These are phyloP conservation scores for Alviniconcha marisindica DNA, from an alignment of 1,140 invertebrate species.

Conservation along the genomic window DNA sequence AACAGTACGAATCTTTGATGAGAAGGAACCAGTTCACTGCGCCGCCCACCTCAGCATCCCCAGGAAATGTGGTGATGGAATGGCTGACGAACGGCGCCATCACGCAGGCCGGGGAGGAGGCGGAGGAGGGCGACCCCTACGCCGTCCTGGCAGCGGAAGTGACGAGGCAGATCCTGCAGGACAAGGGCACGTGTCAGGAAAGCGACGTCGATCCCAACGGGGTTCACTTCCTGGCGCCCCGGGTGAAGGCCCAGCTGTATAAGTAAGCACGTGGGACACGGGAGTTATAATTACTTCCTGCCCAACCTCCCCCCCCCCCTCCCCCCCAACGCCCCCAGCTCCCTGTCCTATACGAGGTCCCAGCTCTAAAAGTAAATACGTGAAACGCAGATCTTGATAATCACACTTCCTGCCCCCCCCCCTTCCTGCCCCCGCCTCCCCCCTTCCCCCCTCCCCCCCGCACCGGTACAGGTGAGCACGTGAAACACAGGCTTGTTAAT, in stretches of 20 bases:
- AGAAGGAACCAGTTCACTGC: too few relatives aligned
- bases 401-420: too few relatives aligned
- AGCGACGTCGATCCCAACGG: background rate
- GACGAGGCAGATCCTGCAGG: background rate
- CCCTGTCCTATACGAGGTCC: too few relatives aligned
- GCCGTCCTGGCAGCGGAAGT: background rate
- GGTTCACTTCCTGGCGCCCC: background rate
- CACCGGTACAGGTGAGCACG: too few relatives aligned
- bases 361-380: too few relatives aligned
- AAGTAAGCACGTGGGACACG: background rate
- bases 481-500: too few relatives aligned
- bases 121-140: background rate
- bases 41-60: background rate
- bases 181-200: background rate
- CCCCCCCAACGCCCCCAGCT: too few relatives aligned
- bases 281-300: too few relatives aligned
- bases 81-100: background rate
- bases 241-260: background rate
- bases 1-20: background rate
- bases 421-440: too few relatives aligned
- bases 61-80: background rate
- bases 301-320: too few relatives aligned
- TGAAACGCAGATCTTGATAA: too few relatives aligned
- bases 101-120: background rate
- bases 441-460: too few relatives aligned